These are phyloP conservation scores for Acanthis flammea DNA, from an alignment of 2,797 vertebrate species.

Conservation along the genomic window DNA sequence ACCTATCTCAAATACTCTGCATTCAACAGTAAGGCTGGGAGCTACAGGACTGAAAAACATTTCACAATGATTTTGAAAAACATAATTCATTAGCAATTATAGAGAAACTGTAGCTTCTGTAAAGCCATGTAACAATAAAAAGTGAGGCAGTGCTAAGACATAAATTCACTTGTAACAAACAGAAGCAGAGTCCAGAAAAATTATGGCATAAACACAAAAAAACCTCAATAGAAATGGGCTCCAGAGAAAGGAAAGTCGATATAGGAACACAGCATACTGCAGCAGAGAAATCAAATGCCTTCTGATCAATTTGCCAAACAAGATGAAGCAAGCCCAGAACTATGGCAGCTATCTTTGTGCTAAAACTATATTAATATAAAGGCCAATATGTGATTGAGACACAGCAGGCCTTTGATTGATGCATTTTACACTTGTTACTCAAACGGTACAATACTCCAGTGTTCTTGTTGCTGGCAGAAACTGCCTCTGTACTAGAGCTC, in stretches of 20 bases:
- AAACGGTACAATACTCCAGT: neutral
- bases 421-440: neutral
- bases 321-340: neutral
- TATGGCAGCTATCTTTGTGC: neutral
- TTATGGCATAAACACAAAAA: neutral
- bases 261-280: neutral
- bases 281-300: neutral
- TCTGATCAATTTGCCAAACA: conserved; percentile 13
- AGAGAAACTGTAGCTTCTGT: conserved; percentile 1
- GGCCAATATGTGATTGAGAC: neutral
- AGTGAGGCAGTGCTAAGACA: neutral
- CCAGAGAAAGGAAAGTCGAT: neutral
- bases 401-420: neutral
- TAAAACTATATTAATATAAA: neutral
- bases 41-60: neutral
- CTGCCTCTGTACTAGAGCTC: neutral
- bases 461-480: neutral
- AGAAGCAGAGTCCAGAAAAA: neutral
- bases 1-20: neutral
- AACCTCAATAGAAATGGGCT: rapidly evolving
- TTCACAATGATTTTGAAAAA: neutral
- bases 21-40: neutral
- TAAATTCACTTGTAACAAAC: neutral
- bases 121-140: conserved; percentile 8
- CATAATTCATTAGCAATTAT: conserved; percentile 23